These are phyloP conservation scores for Drosophila mayri DNA, from an alignment of 1,140 invertebrate genomes.

Conservation along the genomic window DNA sequence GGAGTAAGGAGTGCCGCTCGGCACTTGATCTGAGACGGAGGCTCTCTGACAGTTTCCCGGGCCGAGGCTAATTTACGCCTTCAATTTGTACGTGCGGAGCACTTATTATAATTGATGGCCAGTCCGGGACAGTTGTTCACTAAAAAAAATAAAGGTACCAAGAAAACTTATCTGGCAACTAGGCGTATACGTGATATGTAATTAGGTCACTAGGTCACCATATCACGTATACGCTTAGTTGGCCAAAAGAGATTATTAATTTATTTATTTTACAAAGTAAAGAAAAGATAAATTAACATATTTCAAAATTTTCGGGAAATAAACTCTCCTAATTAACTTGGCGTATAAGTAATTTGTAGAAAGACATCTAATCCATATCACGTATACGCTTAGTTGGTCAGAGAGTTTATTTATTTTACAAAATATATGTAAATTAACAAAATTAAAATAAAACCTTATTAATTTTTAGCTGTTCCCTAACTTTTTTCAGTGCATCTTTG, in stretches of 20 bases:
- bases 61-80: slow-evolving; percentile 64
- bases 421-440: too few relatives aligned
- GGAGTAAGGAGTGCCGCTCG: neutral
- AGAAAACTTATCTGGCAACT: neutral
- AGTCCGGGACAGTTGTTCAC: slow-evolving; percentile 23
- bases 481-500: slow-evolving; percentile 13
- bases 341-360: slow-evolving; percentile 7
- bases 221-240: neutral
- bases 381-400: neutral
- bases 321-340: neutral
- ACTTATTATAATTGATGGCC: slow-evolving; percentile 77
- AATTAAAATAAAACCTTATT: neutral
- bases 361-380: neutral
- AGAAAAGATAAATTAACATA: neutral
- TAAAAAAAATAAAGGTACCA: neutral
- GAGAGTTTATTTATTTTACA: neutral
- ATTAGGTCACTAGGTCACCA: too few relatives aligned
- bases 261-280: too few relatives aligned
- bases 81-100: slow-evolving; percentile 65
- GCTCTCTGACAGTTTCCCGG: slow-evolving; percentile 19
- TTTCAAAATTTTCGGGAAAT: too few relatives aligned
- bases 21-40: slow-evolving; percentile 13
- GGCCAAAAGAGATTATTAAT: neutral
- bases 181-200: slow-evolving; percentile 1
- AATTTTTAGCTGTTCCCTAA: fast-evolving